These are phyloP conservation scores for Drosophila mercatorum DNA, from an alignment of 2,888 invertebrate genomes.

Conservation along the genomic window DNA sequence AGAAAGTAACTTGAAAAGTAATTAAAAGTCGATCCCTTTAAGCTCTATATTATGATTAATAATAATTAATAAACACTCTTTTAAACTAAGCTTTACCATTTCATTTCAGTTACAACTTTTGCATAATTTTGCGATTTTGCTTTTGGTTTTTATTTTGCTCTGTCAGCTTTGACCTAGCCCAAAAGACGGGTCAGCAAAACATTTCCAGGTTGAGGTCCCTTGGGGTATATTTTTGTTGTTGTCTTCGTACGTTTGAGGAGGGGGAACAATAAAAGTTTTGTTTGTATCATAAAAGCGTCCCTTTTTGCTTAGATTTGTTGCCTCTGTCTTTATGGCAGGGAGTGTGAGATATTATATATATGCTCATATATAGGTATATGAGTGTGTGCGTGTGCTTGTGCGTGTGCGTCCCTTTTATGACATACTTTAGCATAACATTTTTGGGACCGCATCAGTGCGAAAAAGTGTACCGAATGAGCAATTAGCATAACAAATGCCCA, in stretches of 20 bases:
- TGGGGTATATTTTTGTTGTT: not conserved
- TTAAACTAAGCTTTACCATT: conserved; percentile 13
- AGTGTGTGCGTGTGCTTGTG: not conserved
- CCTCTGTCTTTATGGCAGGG: conserved; percentile 47
- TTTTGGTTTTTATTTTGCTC: conserved; percentile 6
- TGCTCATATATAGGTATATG: not conserved
- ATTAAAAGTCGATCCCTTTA: conserved; percentile 16
- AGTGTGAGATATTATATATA: not conserved
- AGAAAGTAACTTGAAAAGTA: conserved; percentile 18
- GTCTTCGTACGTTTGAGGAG: not conserved
- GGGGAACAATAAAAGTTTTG: conserved; percentile 50
- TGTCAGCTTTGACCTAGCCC: conserved; percentile 48
- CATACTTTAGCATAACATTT: conserved; percentile 48
- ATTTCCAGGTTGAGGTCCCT: conserved; percentile 28
- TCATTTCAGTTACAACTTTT: conserved; percentile 11
- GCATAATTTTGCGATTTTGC: conserved; percentile 20
- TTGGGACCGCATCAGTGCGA: conserved; percentile 38
- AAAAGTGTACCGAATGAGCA: conserved; percentile 26
- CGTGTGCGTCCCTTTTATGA: conserved; percentile 46
- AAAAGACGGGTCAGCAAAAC: conserved; percentile 6
- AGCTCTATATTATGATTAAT: conserved; percentile 1
- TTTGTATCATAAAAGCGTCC: conserved; percentile 42
- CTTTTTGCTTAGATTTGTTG: conserved; percentile 48
- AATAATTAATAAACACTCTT: conserved; percentile 36
- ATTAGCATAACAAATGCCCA: conserved; percentile 39